phyloP scores from a whole-genome alignment of 2,888 invertebrate genomes.

The Hypercompe scribonia region DNA sequence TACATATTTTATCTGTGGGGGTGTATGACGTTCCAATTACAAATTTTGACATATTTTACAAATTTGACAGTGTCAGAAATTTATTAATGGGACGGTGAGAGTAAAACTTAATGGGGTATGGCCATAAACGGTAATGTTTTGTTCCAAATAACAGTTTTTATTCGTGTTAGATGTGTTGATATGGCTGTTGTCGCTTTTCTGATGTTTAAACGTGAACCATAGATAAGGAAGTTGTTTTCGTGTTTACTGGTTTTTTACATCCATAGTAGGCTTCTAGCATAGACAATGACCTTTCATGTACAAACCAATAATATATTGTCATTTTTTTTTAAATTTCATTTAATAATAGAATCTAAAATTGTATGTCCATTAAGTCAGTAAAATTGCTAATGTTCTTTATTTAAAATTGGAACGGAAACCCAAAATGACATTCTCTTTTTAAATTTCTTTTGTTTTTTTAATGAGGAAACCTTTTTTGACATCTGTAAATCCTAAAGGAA shows the following conservation, averaged over 20 bases:
- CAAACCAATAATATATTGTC: background rate
- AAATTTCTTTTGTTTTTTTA: slow-evolving; percentile 4
- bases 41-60: slow-evolving; percentile 1
- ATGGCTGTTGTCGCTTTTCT: slow-evolving; percentile 17
- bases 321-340: background rate
- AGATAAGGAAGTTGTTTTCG: slow-evolving; percentile 12
- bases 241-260: slow-evolving; percentile 16
- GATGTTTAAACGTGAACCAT: slow-evolving; percentile 11
- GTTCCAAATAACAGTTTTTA: slow-evolving; percentile 25
- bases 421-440: background rate
- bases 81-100: slow-evolving; percentile 42
- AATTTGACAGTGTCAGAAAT: slow-evolving; percentile 14
- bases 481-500: slow-evolving; percentile 21
- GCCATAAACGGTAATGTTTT: slow-evolving; percentile 25
- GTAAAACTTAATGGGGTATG: slow-evolving; percentile 34
- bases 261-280: slow-evolving; percentile 9
- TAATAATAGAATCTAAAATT: background rate
- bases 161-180: slow-evolving; percentile 15
- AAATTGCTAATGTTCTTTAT: background rate
- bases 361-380: background rate
- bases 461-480: slow-evolving; percentile 4
- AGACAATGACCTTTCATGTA: slow-evolving; percentile 11
- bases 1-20: slow-evolving; percentile 19
- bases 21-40: slow-evolving; percentile 8
- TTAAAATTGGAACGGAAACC: background rate